Evolutionary conservation across 2,888 invertebrate genomes (phyloP).

Genomic region (Poecilobothrus nobilitatus): DNA sequence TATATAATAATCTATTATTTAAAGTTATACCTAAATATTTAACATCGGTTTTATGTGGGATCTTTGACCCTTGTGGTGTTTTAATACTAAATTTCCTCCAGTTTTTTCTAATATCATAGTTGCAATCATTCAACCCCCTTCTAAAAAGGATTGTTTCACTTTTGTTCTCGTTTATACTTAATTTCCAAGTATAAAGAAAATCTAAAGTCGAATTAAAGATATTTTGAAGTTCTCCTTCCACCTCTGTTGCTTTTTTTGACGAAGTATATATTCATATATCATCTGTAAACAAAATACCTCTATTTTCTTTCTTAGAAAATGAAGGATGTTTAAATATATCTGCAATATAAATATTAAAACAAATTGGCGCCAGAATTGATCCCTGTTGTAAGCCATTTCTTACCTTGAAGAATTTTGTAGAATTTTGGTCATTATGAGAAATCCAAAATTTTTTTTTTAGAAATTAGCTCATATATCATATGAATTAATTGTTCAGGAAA

Average conservation of each 20-base stretch:
- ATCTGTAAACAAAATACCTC: background rate
- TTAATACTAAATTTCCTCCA: background rate
- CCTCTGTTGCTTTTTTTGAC: background rate
- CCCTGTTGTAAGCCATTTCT: background rate
- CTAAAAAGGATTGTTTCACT: slow-evolving; percentile 5
- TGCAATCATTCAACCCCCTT: background rate
- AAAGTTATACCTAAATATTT: too few relatives aligned
- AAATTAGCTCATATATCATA: background rate
- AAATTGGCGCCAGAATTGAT: background rate
- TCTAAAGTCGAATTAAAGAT: background rate
- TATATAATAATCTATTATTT: background rate
- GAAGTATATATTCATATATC: too few relatives aligned
- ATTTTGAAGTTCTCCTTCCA: background rate
- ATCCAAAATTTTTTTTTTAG: background rate
- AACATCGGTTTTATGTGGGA: background rate
- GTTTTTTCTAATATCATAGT: too few relatives aligned
- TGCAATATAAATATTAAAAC: background rate
- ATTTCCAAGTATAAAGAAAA: background rate
- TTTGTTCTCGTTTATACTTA: background rate
- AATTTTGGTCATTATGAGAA: too few relatives aligned
- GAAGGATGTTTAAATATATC: background rate
- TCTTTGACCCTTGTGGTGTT: background rate
- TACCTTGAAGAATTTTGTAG: background rate
- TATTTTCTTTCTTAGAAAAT: background rate
- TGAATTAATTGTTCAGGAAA: background rate